These are phyloP conservation scores for Diploscapter pachys DNA, from an alignment of 1,140 invertebrate genomes.

Conservation along the genomic window DNA sequence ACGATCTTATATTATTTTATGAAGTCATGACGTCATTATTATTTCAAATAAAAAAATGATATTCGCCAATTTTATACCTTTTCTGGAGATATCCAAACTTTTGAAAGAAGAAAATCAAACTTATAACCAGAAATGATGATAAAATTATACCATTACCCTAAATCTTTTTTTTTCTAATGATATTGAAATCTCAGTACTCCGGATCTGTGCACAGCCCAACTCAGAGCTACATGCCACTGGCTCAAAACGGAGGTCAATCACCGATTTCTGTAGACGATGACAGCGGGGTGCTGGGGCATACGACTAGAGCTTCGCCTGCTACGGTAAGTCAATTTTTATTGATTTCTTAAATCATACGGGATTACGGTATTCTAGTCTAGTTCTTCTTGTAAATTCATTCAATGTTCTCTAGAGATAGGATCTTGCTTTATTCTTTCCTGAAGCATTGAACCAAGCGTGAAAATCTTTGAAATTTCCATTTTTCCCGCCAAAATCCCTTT, in stretches of 20 bases:
- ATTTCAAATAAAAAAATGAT: too few species aligned
- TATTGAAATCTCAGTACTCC: constrained; percentile 9
- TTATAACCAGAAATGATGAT: too few species aligned
- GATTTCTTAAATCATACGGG: neutral
- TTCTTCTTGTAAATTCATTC: neutral
- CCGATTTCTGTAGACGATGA: constrained; percentile 8
- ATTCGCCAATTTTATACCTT: too few species aligned
- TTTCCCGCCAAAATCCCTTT: neutral
- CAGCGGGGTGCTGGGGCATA: neutral
- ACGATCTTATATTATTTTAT: too few species aligned
- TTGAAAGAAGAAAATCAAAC: too few species aligned
- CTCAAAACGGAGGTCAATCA: neutral
- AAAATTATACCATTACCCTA: too few species aligned
- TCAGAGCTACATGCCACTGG: constrained; percentile 2
- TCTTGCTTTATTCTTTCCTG: neutral
- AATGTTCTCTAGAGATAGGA: neutral
- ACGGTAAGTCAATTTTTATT: constrained; percentile 2
- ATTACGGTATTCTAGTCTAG: too few species aligned
- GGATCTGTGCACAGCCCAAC: constrained; percentile 9
- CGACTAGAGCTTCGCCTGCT: constrained; percentile 15
- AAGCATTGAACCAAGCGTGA: neutral
- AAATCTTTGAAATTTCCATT: neutral
- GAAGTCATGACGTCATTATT: too few species aligned
- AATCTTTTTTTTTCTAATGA: too few species aligned
- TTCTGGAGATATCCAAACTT: too few species aligned